A percentile compares a stretch with the other conserved stretches of the same genome.
These are phyloP conservation scores for Amphibalanus amphitrite DNA, from an alignment of 1,140 invertebrate genomes.

Conservation along the genomic window DNA sequence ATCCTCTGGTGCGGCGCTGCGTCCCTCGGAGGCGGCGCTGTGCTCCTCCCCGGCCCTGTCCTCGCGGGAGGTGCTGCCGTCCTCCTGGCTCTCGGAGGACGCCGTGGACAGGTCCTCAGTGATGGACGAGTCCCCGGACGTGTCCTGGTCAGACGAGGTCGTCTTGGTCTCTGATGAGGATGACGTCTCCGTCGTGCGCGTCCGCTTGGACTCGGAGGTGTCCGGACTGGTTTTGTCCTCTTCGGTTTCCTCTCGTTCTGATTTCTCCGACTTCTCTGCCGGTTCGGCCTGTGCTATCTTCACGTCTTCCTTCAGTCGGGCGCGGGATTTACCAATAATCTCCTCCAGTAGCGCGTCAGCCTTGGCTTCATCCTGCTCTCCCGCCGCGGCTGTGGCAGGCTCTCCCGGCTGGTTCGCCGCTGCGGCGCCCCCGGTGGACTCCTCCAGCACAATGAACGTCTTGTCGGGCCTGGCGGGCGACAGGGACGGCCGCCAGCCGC, in stretches of 20 bases:
- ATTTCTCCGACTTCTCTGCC: not conserved
- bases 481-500: too few species aligned
- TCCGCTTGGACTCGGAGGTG: not conserved
- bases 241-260: not conserved
- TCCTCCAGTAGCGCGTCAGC: not conserved
- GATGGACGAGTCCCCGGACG: not conserved
- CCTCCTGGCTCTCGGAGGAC: not conserved
- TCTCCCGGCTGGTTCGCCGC: too few species aligned
- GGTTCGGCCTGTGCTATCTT: not conserved
- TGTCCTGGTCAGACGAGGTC: not conserved
- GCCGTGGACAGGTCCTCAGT: not conserved
- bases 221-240: not conserved
- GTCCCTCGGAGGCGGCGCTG: too few species aligned
- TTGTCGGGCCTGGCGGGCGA: too few species aligned
- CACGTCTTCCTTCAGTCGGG: too few species aligned
- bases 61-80: not conserved
- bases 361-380: too few species aligned
- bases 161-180: not conserved
- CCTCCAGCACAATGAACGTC: too few species aligned
- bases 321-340: not conserved
- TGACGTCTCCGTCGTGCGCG: not conserved
- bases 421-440: too few species aligned
- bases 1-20: too few species aligned
- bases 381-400: too few species aligned
- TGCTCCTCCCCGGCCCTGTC: too few species aligned